These are phyloP conservation scores for Tapera naevia DNA, from an alignment of 2,797 vertebrate genomes.

Conservation along the genomic window DNA sequence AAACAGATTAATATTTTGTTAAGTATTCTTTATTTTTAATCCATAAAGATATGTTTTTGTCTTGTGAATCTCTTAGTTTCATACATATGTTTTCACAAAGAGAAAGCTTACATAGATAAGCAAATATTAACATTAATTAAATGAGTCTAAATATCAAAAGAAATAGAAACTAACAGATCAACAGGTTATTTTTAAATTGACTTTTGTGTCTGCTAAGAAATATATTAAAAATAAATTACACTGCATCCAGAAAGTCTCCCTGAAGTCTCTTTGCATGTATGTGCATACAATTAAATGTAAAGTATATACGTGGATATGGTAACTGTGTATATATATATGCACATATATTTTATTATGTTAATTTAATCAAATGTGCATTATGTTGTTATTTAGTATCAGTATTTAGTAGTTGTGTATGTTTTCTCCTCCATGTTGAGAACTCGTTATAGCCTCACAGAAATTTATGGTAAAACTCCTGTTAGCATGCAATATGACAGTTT, in stretches of 20 bases:
- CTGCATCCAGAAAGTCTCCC: background rate
- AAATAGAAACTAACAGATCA: background rate
- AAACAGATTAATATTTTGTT: background rate
- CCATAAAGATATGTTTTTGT: background rate
- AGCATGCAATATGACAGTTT: background rate
- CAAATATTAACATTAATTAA: background rate
- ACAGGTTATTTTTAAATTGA: background rate
- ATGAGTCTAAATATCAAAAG: background rate
- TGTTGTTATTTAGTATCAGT: fast-evolving
- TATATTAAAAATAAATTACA: background rate
- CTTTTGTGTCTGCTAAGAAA: background rate
- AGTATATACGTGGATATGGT: background rate
- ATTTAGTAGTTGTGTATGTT: background rate
- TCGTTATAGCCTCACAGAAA: background rate
- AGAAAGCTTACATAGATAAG: background rate
- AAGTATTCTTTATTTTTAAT: background rate
- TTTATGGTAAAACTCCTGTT: background rate
- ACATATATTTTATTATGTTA: background rate
- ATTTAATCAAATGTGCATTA: background rate
- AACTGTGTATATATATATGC: background rate
- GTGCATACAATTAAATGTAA: background rate
- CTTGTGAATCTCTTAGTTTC: background rate
- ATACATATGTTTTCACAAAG: background rate
- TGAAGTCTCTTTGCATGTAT: background rate
- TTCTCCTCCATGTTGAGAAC: background rate